Evolutionary conservation across 2,113 vertebrate genomes (phyloP).

Genomic region (Carlito syrichta): DNA sequence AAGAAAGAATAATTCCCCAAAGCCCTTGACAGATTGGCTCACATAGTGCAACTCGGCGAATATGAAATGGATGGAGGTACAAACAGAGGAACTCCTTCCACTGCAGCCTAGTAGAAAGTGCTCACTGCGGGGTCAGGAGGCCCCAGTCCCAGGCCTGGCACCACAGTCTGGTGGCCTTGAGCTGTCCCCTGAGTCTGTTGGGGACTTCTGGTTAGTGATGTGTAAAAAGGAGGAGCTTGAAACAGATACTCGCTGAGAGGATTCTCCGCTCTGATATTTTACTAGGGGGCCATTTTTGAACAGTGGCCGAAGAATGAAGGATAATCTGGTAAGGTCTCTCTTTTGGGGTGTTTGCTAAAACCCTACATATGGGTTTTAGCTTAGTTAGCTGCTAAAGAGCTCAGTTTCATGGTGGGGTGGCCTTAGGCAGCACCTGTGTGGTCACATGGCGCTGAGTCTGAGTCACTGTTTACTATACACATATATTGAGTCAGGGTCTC

Average conservation of each 20-base stretch:
- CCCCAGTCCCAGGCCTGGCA: fast-evolving
- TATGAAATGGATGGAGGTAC: fast-evolving
- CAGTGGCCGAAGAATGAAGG: no score
- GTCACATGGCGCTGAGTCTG: fast-evolving
- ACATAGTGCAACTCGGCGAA: fast-evolving
- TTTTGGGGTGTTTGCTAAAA: background rate
- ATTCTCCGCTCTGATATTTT: fast-evolving
- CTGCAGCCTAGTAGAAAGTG: fast-evolving
- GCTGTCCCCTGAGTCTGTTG: fast-evolving
- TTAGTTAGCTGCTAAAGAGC: no score
- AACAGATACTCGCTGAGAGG: fast-evolving
- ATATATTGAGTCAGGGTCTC: no score
- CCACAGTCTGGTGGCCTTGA: fast-evolving
- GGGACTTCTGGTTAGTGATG: fast-evolving
- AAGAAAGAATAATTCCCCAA: no score
- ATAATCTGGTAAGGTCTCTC: background rate
- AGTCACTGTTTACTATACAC: no score
- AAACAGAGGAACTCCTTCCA: no score
- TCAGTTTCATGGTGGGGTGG: fast-evolving
- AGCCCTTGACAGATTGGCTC: no score
- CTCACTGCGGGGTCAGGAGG: fast-evolving
- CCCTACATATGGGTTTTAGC: background rate
- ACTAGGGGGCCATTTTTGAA: background rate
- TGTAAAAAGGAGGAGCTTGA: background rate
- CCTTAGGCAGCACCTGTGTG: fast-evolving